Conservation (phyloP, 2,113 vertebrate species). For the Rhodinocichla rosea region DNA sequence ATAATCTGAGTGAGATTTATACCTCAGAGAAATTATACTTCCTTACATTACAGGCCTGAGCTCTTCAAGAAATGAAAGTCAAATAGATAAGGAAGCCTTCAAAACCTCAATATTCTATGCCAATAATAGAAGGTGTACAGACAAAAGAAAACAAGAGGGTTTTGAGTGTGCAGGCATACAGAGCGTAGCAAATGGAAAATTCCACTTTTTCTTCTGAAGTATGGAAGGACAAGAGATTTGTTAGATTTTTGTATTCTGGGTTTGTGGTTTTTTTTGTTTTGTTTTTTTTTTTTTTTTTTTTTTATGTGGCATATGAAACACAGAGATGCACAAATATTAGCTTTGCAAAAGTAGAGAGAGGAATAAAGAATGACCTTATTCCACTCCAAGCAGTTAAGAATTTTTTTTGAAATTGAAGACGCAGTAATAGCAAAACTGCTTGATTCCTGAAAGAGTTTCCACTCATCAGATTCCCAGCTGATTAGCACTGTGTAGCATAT, state of each 20-base stretch:
- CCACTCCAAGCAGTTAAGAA: neutral
- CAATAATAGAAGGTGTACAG: neutral
- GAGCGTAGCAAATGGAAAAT: neutral
- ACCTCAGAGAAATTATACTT: neutral
- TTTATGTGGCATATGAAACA: neutral
- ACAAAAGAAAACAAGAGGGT: neutral
- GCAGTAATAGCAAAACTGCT: neutral
- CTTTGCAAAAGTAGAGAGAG: neutral
- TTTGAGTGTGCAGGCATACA: neutral
- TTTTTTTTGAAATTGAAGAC: neutral
- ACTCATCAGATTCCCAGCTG: conserved; percentile 19
- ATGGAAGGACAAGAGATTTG: neutral
- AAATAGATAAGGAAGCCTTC: neutral
- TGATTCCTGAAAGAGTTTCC: neutral
- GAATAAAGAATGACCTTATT: neutral
- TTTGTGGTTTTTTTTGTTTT: too few relatives aligned
- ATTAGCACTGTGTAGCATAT: neutral
- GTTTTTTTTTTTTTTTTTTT: neutral
- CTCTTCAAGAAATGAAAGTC: neutral
- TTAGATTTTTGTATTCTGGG: neutral
- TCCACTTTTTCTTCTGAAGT: neutral
- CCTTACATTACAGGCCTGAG: neutral
- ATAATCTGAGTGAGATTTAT: neutral
- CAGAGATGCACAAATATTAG: neutral
- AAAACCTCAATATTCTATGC: neutral